A percentile compares a stretch with the other conserved stretches of the same genome.
Evolutionary conservation across 2,113 vertebrate genomes (phyloP).

Genomic region (Cyprinus carpio): DNA sequence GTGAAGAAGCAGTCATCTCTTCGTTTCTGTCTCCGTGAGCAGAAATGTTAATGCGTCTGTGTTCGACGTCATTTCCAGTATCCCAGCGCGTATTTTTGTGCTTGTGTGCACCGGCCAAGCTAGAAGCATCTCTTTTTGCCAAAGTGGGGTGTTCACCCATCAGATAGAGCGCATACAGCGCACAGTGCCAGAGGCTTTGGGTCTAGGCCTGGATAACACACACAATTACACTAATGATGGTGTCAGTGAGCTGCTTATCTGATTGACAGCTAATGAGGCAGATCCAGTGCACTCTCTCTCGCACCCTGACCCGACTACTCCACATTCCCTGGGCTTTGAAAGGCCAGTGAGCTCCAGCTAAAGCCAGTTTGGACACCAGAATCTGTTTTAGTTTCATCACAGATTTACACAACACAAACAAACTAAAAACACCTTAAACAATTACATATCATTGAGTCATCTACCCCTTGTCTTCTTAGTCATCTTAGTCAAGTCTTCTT

Average conservation of each 20-base stretch:
- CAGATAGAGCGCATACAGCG: slow-evolving; percentile 46
- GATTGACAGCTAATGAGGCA: slow-evolving; percentile 70
- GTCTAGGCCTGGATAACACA: slow-evolving; percentile 58
- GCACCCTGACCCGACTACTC: background rate
- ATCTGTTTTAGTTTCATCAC: background rate
- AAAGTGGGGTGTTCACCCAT: slow-evolving; percentile 46
- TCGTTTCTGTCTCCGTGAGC: slow-evolving; percentile 47
- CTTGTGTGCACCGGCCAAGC: background rate
- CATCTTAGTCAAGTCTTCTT: too few relatives aligned
- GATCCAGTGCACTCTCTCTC: slow-evolving; percentile 49
- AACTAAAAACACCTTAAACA: too few relatives aligned
- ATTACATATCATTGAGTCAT: too few relatives aligned
- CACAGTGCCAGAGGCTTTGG: slow-evolving; percentile 54
- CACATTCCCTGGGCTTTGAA: background rate
- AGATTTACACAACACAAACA: too few relatives aligned
- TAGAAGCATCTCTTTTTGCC: slow-evolving; percentile 26
- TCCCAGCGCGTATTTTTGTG: background rate
- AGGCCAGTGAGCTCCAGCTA: background rate
- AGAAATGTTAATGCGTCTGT: background rate
- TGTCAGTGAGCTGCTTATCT: slow-evolving; percentile 65
- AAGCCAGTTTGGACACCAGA: background rate
- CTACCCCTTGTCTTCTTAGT: too few relatives aligned
- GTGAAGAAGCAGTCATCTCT: slow-evolving; percentile 34
- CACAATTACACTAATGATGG: slow-evolving; percentile 67
- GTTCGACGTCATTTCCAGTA: background rate